These are phyloP conservation scores for Malurus leucopterus DNA, from an alignment of 2,797 vertebrate species.

Conservation along the genomic window DNA sequence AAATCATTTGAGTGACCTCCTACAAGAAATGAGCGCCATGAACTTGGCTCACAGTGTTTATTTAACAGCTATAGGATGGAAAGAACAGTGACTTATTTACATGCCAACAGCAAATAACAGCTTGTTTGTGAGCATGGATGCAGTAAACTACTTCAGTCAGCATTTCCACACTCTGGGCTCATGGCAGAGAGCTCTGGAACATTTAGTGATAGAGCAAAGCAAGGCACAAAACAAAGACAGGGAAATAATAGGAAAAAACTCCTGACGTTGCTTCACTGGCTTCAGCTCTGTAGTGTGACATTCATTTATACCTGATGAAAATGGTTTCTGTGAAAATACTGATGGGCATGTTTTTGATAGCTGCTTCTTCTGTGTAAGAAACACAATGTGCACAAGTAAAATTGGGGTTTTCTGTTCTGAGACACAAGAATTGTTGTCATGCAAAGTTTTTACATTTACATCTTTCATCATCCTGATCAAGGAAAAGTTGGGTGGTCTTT, in stretches of 20 bases:
- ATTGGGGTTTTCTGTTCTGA: background rate
- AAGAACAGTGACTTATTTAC: slow-evolving; percentile 9
- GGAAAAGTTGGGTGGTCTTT: background rate
- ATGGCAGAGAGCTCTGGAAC: slow-evolving; percentile 3
- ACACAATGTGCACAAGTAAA: background rate
- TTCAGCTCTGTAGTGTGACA: background rate
- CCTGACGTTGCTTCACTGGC: background rate
- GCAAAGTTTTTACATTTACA: background rate
- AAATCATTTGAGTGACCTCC: background rate
- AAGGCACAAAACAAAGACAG: slow-evolving; percentile 20
- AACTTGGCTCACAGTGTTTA: background rate
- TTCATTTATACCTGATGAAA: background rate
- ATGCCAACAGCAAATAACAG: background rate
- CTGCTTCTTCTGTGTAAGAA: background rate
- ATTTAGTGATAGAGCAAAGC: background rate
- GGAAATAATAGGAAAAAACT: slow-evolving; percentile 15
- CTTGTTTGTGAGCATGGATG: background rate
- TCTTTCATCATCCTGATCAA: background rate
- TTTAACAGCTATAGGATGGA: background rate
- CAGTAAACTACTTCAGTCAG: background rate
- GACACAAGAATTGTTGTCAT: background rate
- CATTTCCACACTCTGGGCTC: background rate
- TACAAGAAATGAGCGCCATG: background rate
- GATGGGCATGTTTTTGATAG: background rate
- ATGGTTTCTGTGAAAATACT: background rate